Percentiles rank a stretch among this genome's conserved stretches.
phyloP scores from a whole-genome alignment of 1,140 invertebrate genomes.

The Acromyrmex heyeri region DNA sequence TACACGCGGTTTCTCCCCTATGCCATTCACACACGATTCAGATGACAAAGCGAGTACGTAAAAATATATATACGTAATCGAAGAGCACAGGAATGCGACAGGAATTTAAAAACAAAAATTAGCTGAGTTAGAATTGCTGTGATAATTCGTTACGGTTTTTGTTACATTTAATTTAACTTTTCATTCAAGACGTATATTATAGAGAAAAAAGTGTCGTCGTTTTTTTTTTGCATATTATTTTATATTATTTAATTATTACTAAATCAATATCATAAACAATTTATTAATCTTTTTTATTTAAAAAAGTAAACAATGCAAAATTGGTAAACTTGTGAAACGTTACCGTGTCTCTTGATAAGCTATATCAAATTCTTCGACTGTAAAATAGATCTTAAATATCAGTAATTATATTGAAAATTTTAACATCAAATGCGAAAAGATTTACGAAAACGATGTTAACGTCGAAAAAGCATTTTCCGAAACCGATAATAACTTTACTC shows the following conservation, averaged over 20 bases:
- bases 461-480: slow-evolving; percentile 56
- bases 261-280: too few relatives aligned
- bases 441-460: slow-evolving; percentile 48
- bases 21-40: slow-evolving; percentile 24
- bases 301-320: too few relatives aligned
- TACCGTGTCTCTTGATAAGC: not conserved
- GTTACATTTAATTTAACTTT: slow-evolving; percentile 14
- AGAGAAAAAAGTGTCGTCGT: not conserved
- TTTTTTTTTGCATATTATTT: too few relatives aligned
- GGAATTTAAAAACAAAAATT: too few relatives aligned
- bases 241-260: too few relatives aligned
- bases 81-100: not conserved
- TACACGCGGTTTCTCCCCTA: not conserved
- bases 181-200: not conserved
- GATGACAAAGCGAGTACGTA: not conserved
- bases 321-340: too few relatives aligned
- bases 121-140: not conserved
- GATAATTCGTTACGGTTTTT: not conserved
- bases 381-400: slow-evolving; percentile 16
- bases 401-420: slow-evolving; percentile 29
- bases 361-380: not conserved
- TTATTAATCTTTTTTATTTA: too few relatives aligned
- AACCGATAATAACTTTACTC: slow-evolving; percentile 59
- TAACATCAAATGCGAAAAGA: not conserved
- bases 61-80: not conserved